Base-by-base conservation (phyloP, 2,888 invertebrate genomes). In the Eupithecia inturbata region DNA sequence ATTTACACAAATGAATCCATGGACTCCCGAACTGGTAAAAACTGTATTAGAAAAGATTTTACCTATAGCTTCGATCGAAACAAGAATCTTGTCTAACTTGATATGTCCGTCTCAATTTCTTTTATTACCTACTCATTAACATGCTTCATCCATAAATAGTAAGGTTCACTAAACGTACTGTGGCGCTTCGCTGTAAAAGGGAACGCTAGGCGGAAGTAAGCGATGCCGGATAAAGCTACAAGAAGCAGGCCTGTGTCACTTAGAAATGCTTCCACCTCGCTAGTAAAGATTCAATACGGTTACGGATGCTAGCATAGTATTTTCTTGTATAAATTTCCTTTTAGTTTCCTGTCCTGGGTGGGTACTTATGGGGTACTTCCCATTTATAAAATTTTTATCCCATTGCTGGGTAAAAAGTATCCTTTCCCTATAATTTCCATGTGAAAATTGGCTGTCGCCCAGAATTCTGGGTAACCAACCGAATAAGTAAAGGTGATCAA, bases 171-270 rank as follows among this genome's bases (percentile, higher is more conserved):
- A 86, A 89, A 89, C 87, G 83, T 77, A n/a, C n/a, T 83, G 79
- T 74, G 81, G 79, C 80, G 85, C 67, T 71, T 82, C 82, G 79
- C 81, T 85, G 84, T 90, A 88, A 91, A 90, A 86, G 85, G 84
- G 84, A 87, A 88, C 86, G 89, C 87, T 82, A 89, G 87, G 84
- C 90, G 92, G 92, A 92, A 92, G 90, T 85, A 84, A 85, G 85
- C 84, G 83, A 81, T 83, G 87, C 88, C 91, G 91, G 91, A 91
- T 91, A 90, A 84, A 89, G 85, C 85, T 77, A 86, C 91, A 92
- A 92, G 66, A 66, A 66, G 22, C 22, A 7, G 1, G 16, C 66
- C 66, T 64, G 10, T 39, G 16, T 66, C 66, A 66, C 66, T 66
- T 36, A n/a, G n/a, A 66, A 66, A 39, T 66, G 39, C 39, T 64